Base-by-base conservation (phyloP, 2,888 invertebrate genomes). In the Pseudeuparius sepicola region DNA sequence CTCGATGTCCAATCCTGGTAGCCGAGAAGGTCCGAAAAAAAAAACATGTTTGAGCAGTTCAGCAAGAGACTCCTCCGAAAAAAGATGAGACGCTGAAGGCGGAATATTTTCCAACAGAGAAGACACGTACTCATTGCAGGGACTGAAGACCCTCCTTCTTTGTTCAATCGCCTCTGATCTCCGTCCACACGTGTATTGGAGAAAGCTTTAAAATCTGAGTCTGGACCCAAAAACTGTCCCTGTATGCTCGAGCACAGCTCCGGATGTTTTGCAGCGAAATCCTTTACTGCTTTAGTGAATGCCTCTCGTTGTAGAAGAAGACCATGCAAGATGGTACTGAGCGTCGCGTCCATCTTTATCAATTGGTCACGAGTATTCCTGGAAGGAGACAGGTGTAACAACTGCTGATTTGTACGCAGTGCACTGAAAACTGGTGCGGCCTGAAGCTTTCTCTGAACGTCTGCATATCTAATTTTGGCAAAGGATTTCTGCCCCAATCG, bases 391-490 rank as follows among this genome's bases (percentile, higher is more conserved):
- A 18, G 4, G 14, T 23, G 9, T 4, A 9, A 2, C 11, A 38
- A n/a, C 14, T 29, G 17, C 4, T 4, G 14, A 23, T 39, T 36
- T 14, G 18, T 26, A 2, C 16, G 9, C 16, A 37, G 25, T 2
- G 40, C 36, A n/a, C 16, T 34, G 33, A 43, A 43, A 7, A 43
- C 43, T 2, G 43, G 41, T n/a, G 28, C 33, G 3, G 43, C 39
- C 26, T 42, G 39, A 3, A 43, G 24, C 18, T 29, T 43, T 11
- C 39, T 39, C 13, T 43, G 31, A 2, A 29, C 41, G 4, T 41
- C 43, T 10, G 34, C 23, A 29, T 41, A 43, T 26, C 41, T 24
- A n/a, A 43, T 31, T 30, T 11, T 12, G 26, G 34, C 34, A 27
- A 32, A 43, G 1, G 41, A 35, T 7, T 27, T 15, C 12, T 33